These are phyloP conservation scores for Xylocopa sonorina DNA, from an alignment of 1,140 invertebrate genomes.

Conservation along the genomic window DNA sequence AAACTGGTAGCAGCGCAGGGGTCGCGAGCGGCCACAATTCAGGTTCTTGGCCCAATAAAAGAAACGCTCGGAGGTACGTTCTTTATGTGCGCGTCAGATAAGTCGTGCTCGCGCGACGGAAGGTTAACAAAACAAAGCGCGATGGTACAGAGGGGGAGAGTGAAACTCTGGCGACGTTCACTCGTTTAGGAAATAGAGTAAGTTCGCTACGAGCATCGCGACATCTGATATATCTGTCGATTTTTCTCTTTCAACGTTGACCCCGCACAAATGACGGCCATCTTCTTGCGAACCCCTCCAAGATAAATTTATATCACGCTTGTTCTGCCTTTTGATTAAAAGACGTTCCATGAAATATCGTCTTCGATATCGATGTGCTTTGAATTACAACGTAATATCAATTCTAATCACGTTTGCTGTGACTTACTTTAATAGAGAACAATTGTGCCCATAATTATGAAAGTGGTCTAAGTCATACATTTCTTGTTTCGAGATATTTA, in stretches of 20 bases:
- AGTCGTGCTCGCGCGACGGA: constrained; percentile 33
- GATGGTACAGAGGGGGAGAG: too few species aligned
- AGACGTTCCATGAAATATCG: too few species aligned
- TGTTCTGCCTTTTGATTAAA: background rate
- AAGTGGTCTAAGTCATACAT: too few species aligned
- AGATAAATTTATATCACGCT: background rate
- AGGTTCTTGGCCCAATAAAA: constrained; percentile 24
- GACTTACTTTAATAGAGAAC: too few species aligned
- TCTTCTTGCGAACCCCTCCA: background rate
- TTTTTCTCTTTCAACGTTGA: background rate
- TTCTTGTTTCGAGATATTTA: too few species aligned
- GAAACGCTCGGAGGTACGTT: constrained; percentile 13
- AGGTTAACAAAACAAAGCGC: constrained; percentile 34
- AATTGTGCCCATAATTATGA: too few species aligned
- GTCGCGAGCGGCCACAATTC: constrained; percentile 15
- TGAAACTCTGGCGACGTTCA: constrained; percentile 6
- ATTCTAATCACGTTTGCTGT: too few species aligned
- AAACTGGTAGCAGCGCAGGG: background rate
- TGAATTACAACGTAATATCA: too few species aligned
- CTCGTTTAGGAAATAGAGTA: constrained; percentile 50
- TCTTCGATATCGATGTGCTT: too few species aligned
- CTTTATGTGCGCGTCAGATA: constrained; percentile 28
- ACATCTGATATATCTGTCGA: constrained; percentile 36
- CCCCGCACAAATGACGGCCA: background rate
- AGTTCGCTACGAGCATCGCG: constrained; percentile 41